phyloP scores from a whole-genome alignment of 2,888 invertebrate genomes.

The Candidula unifasciata region DNA sequence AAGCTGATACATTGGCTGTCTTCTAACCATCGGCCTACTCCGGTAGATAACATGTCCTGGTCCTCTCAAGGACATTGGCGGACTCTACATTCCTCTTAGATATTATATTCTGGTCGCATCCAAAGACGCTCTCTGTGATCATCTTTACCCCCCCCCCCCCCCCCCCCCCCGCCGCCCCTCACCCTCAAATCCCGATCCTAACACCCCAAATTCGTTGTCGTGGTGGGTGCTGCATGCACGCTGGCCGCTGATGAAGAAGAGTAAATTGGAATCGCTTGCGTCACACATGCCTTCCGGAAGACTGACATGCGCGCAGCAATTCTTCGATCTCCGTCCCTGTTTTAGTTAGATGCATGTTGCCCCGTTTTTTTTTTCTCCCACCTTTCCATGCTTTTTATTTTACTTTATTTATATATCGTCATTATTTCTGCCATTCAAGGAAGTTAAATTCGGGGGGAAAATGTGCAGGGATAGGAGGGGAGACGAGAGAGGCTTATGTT shows the following conservation, averaged over 20 bases:
- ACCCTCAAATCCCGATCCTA: not conserved
- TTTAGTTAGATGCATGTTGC: conserved; percentile 29
- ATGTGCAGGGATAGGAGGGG: not conserved
- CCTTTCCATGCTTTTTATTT: not conserved
- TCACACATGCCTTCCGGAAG: conserved; percentile 30
- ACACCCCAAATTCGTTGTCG: conserved; percentile 8
- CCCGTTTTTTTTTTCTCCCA: not conserved
- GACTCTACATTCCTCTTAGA: not conserved
- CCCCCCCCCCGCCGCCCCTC: not conserved
- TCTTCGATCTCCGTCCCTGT: not conserved
- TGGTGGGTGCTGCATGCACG: not conserved
- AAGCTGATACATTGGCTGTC: no score
- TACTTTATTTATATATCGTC: not conserved
- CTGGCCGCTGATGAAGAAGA: not conserved
- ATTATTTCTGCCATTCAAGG: not conserved
- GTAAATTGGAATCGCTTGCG: conserved; percentile 29
- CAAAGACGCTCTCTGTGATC: no score
- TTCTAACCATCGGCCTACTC: no score
- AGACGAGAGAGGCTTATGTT: not conserved
- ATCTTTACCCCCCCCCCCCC: no score
- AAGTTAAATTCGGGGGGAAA: no score
- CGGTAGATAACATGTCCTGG: no score
- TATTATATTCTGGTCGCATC: not conserved
- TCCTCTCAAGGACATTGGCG: not conserved
- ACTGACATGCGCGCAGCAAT: not conserved